Percentiles rank a stretch among this genome's conserved stretches.
Evolutionary conservation across 1,140 invertebrate genomes (phyloP).

Genomic region (Asobara japonica): DNA sequence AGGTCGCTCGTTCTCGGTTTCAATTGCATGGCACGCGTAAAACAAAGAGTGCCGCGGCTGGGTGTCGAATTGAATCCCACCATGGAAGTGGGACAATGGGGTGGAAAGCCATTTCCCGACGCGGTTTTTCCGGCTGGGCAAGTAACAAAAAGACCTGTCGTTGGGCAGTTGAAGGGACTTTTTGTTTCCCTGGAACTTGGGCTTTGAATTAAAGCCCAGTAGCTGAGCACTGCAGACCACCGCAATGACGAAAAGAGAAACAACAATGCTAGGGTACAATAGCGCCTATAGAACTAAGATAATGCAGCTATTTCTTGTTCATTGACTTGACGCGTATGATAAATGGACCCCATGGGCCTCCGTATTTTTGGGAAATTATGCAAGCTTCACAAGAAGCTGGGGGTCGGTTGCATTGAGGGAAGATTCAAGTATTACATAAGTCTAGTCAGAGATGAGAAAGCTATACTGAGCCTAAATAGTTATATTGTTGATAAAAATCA

Average conservation of each 20-base stretch:
- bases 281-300: background rate
- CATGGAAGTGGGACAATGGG: background rate
- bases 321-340: background rate
- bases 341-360: background rate
- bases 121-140: background rate
- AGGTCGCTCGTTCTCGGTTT: background rate
- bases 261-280: constrained; percentile 8
- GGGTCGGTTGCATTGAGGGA: no score
- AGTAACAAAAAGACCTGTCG: background rate
- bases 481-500: no score
- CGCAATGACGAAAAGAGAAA: background rate
- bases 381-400: no score
- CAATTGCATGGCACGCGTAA: background rate
- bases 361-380: constrained; percentile 9
- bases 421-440: no score
- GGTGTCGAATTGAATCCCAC: background rate
- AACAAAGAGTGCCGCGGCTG: background rate
- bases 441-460: no score
- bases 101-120: background rate
- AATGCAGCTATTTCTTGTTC: background rate
- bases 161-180: background rate
- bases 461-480: no score
- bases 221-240: background rate
- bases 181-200: background rate
- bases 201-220: background rate